A percentile compares a stretch with the other conserved stretches of the same genome.
phyloP scores from a whole-genome alignment of 2,113 vertebrate genomes.

The Catharus fuscescens region DNA sequence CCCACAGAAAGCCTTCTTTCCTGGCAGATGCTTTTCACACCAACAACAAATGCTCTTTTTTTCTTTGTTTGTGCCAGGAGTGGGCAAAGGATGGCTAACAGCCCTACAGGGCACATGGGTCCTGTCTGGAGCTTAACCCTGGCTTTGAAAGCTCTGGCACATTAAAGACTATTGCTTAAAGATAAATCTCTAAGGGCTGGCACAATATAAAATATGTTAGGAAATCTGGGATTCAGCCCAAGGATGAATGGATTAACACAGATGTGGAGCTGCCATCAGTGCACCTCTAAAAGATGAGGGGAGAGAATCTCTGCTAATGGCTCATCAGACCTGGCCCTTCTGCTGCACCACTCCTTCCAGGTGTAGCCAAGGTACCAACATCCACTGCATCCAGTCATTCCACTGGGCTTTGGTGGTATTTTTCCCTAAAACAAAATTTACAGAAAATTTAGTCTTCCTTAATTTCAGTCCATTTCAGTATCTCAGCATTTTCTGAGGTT shows the following conservation, averaged over 20 bases:
- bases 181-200: neutral
- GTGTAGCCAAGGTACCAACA: neutral
- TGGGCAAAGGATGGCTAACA: neutral
- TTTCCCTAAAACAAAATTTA: neutral
- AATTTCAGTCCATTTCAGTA: conserved; percentile 29
- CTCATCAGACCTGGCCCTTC: neutral
- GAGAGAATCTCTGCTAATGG: neutral
- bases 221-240: neutral
- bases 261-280: neutral
- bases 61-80: too few species aligned
- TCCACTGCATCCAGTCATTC: neutral
- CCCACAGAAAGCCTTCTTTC: neutral
- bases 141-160: neutral
- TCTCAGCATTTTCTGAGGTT: neutral
- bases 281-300: neutral
- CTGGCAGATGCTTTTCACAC: neutral
- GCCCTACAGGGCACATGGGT: neutral
- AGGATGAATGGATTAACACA: neutral
- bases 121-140: neutral
- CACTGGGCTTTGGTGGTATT: neutral
- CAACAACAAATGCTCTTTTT: neutral
- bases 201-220: neutral
- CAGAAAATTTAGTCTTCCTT: neutral
- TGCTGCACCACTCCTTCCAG: neutral
- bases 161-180: neutral